phyloP scores from a whole-genome alignment of 2,888 invertebrate species.

The Idaea aversata region DNA sequence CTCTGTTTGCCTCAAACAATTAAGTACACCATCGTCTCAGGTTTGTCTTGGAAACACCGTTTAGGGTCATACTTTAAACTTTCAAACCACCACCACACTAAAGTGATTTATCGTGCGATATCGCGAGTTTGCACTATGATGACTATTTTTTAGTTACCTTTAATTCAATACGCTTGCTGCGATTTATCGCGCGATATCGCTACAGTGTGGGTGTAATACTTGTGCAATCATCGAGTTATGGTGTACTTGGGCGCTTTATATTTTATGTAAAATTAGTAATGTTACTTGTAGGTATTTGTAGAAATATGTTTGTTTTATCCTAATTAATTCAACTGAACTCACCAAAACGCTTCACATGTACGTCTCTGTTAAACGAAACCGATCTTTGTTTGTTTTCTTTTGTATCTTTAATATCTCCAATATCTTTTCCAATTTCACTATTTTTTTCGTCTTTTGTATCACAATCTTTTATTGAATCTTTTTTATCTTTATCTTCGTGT shows the following conservation, averaged over 20 bases:
- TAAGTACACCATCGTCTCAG: too few relatives aligned
- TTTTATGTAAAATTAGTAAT: not conserved
- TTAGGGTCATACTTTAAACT: too few relatives aligned
- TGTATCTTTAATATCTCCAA: conserved; percentile 54
- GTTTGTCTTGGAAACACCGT: too few relatives aligned
- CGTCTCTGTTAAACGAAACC: conserved; percentile 95
- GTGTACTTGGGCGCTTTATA: not conserved
- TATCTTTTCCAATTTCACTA: conserved; percentile 10
- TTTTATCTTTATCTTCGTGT: conserved; percentile 13
- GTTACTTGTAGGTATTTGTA: not conserved
- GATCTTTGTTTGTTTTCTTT: conserved; percentile 80
- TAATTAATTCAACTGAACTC: conserved; percentile 57
- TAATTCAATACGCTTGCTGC: too few relatives aligned
- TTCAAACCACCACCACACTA: not conserved
- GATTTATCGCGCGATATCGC: not conserved
- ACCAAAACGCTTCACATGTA: conserved; percentile 94
- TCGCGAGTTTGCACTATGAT: not conserved
- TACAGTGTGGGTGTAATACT: not conserved
- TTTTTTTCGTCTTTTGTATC: conserved; percentile 12
- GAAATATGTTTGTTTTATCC: not conserved
- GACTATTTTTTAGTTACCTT: too few relatives aligned
- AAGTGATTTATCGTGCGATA: too few relatives aligned
- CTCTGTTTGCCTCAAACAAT: too few relatives aligned
- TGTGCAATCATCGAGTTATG: not conserved
- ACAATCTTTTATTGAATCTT: conserved; percentile 11